Conservation (phyloP, 2,888 invertebrate species). For the Leptopilina syphax region DNA sequence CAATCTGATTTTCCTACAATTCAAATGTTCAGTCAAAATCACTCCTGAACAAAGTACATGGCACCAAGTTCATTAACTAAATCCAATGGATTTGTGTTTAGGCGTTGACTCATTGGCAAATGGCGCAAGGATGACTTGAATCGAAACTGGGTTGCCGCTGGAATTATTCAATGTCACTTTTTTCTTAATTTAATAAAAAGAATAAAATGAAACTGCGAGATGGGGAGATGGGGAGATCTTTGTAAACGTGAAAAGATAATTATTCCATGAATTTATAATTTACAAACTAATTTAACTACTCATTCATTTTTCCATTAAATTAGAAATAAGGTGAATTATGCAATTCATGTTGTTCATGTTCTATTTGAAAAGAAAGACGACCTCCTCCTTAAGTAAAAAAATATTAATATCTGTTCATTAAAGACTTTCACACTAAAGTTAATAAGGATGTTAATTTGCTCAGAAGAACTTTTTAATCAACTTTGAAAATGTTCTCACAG, state of each 20-base stretch:
- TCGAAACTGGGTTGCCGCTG: neutral
- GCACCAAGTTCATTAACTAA: slow-evolving; percentile 35
- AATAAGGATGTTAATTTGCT: slow-evolving; percentile 24
- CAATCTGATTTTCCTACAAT: slow-evolving; percentile 35
- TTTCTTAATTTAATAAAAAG: neutral
- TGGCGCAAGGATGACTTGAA: neutral
- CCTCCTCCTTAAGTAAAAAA: neutral
- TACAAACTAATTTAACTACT: neutral
- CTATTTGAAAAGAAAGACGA: neutral
- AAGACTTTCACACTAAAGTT: neutral
- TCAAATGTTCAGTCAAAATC: slow-evolving; percentile 29
- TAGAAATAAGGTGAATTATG: neutral
- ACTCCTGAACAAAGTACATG: slow-evolving; percentile 21
- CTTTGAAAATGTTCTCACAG: slow-evolving; percentile 10
- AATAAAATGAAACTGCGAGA: neutral
- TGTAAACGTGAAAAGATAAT: slow-evolving; percentile 3
- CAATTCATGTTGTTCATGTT: neutral
- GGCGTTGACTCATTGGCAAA: slow-evolving; percentile 5
- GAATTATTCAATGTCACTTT: neutral
- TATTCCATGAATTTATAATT: slow-evolving; percentile 7
- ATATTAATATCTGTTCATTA: slow-evolving; percentile 29
- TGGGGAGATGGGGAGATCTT: too few species aligned
- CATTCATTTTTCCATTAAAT: neutral
- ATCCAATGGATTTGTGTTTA: slow-evolving; percentile 4
- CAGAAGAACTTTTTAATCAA: slow-evolving; percentile 26